phyloP scores from a whole-genome alignment of 1,140 invertebrate genomes.

The Planococcus citri region DNA sequence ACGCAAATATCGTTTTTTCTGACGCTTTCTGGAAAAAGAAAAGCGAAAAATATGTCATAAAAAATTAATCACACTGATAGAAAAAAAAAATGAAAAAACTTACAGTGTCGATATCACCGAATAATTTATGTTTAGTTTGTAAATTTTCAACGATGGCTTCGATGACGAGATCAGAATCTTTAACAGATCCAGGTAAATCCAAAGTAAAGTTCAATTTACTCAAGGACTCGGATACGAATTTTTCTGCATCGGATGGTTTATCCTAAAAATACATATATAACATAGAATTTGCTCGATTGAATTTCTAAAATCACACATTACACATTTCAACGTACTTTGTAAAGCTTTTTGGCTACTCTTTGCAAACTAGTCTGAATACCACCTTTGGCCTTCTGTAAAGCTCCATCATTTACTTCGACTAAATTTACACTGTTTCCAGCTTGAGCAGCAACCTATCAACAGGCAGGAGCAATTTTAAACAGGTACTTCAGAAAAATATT shows the following conservation, averaged over 20 bases:
- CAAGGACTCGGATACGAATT: constrained; percentile 51
- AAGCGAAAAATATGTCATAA: constrained; percentile 22
- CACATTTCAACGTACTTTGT: constrained; percentile 38
- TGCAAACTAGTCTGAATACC: constrained; percentile 54
- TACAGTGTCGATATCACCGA: constrained; percentile 46
- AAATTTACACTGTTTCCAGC: constrained; percentile 61
- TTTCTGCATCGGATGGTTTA: constrained; percentile 45
- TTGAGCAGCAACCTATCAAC: constrained; percentile 57
- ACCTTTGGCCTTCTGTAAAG: constrained; percentile 53
- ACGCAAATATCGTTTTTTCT: constrained; percentile 60
- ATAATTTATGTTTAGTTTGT: constrained; percentile 64
- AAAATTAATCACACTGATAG: background rate
- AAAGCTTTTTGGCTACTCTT: constrained; percentile 66
- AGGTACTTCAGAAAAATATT: background rate
- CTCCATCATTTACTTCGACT: constrained; percentile 55
- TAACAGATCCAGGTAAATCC: constrained; percentile 45
- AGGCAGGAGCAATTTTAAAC: background rate
- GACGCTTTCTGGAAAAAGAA: constrained; percentile 44
- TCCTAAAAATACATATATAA: constrained; percentile 33
- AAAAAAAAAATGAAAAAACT: constrained; percentile 25
- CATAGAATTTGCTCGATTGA: background rate
- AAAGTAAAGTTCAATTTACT: constrained; percentile 44
- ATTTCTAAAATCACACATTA: background rate
- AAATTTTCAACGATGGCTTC: constrained; percentile 83
- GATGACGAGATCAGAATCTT: constrained; percentile 61